Percentiles rank a stretch among this genome's conserved stretches.
Evolutionary conservation across 2,113 vertebrate genomes (phyloP).

Genomic region (Neolamprologus toae): DNA sequence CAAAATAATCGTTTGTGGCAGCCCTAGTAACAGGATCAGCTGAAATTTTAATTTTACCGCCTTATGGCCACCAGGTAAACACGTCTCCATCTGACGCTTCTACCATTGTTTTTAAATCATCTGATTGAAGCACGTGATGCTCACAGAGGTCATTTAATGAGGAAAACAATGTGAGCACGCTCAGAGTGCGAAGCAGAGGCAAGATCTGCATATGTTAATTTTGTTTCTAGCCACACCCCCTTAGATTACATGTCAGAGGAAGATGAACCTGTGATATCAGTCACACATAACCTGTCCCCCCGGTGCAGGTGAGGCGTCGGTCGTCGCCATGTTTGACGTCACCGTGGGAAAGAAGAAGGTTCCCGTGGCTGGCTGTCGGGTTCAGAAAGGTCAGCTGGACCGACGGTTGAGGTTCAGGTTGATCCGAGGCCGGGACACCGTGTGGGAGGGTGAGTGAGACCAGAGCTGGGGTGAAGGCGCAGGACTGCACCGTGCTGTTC

Average conservation of each 20-base stretch:
- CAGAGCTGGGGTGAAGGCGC: accelerated
- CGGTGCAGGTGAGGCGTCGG: conserved; percentile 79
- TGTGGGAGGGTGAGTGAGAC: conserved; percentile 85
- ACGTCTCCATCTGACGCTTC: background rate
- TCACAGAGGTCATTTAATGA: background rate
- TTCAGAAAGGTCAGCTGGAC: conserved; percentile 87
- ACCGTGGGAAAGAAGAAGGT: conserved; percentile 84
- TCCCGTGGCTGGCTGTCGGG: conserved; percentile 89
- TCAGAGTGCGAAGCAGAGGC: background rate
- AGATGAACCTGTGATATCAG: background rate
- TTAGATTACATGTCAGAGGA: background rate
- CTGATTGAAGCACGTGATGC: accelerated
- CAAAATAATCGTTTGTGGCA: too few species aligned
- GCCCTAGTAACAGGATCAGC: background rate
- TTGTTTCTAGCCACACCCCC: background rate
- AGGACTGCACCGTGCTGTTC: accelerated
- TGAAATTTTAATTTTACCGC: background rate
- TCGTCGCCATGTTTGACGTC: conserved; percentile 80
- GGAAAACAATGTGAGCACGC: background rate
- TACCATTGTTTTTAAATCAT: background rate
- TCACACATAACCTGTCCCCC: background rate
- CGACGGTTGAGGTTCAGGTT: conserved; percentile 80
- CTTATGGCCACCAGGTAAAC: background rate
- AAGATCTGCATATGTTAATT: background rate
- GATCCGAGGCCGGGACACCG: conserved; percentile 62